A percentile compares a stretch with the other conserved stretches of the same genome.
Evolutionary conservation across 2,888 invertebrate genomes (phyloP).

Genomic region (Agrilus cyanescens): DNA sequence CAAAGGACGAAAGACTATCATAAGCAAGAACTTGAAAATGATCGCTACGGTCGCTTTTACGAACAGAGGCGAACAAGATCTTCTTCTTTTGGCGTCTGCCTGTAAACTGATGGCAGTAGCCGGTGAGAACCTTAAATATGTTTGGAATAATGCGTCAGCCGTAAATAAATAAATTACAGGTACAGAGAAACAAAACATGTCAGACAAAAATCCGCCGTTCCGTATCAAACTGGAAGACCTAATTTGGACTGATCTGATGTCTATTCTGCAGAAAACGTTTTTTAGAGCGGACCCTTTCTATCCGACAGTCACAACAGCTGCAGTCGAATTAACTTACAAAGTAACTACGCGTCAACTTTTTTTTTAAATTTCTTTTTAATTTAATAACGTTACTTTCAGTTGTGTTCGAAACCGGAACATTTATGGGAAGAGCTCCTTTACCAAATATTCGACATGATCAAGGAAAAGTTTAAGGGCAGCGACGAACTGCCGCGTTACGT

Average conservation of each 20-base stretch:
- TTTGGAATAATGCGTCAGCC: too few relatives aligned
- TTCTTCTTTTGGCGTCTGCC: constrained; percentile 44
- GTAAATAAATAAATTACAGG: too few relatives aligned
- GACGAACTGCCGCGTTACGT: constrained; percentile 24
- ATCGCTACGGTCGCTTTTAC: constrained; percentile 62
- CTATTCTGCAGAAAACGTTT: constrained; percentile 37
- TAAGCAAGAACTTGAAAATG: constrained; percentile 56
- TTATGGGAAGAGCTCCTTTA: constrained; percentile 29
- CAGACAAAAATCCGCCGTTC: constrained; percentile 27
- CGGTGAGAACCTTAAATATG: constrained; percentile 17
- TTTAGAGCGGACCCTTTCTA: constrained; percentile 39
- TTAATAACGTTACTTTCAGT: constrained; percentile 25
- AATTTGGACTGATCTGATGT: constrained; percentile 40
- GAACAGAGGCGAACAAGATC: constrained; percentile 37
- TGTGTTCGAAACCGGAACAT: constrained; percentile 47
- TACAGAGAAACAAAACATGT: constrained; percentile 27
- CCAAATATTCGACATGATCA: constrained; percentile 11
- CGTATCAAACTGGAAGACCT: constrained; percentile 38
- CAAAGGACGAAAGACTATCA: constrained; percentile 25
- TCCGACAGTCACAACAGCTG: constrained; percentile 44
- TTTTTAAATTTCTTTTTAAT: not conserved
- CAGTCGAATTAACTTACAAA: constrained; percentile 47
- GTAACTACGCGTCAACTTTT: constrained; percentile 24
- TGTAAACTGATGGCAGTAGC: constrained; percentile 46
- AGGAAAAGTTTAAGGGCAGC: constrained; percentile 13